phyloP scores from a whole-genome alignment of 2,113 vertebrate species.

The Heteronetta atricapilla region DNA sequence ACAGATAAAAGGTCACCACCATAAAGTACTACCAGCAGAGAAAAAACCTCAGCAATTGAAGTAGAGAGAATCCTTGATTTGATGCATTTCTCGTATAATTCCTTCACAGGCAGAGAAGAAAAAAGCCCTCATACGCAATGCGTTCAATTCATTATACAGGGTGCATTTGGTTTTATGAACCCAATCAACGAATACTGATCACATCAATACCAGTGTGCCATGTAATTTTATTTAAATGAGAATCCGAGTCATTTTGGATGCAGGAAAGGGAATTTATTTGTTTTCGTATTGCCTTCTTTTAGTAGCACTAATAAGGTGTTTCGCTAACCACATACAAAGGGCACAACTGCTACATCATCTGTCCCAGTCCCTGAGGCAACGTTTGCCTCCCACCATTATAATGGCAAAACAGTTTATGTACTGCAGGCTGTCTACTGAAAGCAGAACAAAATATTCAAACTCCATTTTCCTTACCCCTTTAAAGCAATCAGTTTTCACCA shows the following conservation, averaged over 20 bases:
- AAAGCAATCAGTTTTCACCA: not conserved
- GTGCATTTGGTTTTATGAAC: conserved; percentile 49
- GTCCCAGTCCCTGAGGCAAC: conserved; percentile 17
- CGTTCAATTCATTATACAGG: conserved; percentile 33
- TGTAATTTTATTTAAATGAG: conserved; percentile 64
- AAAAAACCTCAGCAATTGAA: not conserved
- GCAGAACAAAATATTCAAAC: not conserved
- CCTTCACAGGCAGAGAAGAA: not conserved
- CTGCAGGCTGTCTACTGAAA: not conserved
- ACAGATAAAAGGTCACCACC: not conserved
- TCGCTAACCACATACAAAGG: conserved; percentile 27
- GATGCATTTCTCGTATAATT: conserved; percentile 1
- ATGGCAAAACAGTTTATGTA: conserved; percentile 48
- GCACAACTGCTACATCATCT: conserved; percentile 47
- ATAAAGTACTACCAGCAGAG: not conserved
- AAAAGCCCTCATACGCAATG: not conserved
- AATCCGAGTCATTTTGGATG: conserved; percentile 13
- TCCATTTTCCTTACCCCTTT: not conserved
- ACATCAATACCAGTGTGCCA: conserved; percentile 35
- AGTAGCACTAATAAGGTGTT: conserved; percentile 30
- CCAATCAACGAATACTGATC: conserved; percentile 51
- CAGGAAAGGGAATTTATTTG: conserved; percentile 29
- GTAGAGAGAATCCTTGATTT: not conserved
- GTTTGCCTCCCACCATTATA: conserved; percentile 1
- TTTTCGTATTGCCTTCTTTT: conserved; percentile 8